Percentiles rank a stretch among this genome's conserved stretches.
Evolutionary conservation across 30 jellyfish, hydroid and myxozoan species (phyloP).

Genomic region (Hydractinia symbiolongicarpus): DNA sequence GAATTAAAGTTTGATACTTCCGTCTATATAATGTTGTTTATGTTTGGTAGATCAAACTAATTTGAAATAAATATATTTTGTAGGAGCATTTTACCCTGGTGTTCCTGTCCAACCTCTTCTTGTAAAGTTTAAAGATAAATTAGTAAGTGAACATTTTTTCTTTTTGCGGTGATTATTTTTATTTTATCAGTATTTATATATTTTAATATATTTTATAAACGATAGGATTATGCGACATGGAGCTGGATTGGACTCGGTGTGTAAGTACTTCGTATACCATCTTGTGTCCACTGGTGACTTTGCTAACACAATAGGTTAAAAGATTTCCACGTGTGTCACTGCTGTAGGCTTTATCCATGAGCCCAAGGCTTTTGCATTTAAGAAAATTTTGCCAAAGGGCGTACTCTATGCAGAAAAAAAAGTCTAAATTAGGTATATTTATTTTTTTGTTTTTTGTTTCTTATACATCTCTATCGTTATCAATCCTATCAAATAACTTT

Average conservation of each 20-base stretch:
- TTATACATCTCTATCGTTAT: no score
- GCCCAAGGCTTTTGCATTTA: no score
- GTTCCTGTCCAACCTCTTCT: conserved; percentile 88
- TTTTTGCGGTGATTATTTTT: background rate
- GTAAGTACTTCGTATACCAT: conserved; percentile 32
- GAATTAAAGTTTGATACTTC: no score
- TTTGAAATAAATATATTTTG: background rate
- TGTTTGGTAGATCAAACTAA: background rate
- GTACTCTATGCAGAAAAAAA: no score
- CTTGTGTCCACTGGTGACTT: no score
- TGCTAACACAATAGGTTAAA: no score
- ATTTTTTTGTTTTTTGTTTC: no score
- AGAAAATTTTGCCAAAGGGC: no score
- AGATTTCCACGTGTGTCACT: no score
- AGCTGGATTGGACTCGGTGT: conserved; percentile 87
- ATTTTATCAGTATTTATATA: background rate
- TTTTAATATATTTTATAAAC: background rate
- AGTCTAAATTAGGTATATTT: no score
- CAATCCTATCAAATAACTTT: background rate
- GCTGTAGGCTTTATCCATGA: no score
- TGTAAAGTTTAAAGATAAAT: conserved; percentile 30
- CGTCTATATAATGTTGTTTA: background rate
- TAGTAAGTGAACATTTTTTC: conserved; percentile 22
- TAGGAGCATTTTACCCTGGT: conserved; percentile 94
- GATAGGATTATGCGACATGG: conserved; percentile 65